Evolutionary conservation across 1,140 invertebrate species (phyloP), one percentile per base, ranked within the genome.

Genomic region (Trichomalopsis sarcophagae): DNA sequence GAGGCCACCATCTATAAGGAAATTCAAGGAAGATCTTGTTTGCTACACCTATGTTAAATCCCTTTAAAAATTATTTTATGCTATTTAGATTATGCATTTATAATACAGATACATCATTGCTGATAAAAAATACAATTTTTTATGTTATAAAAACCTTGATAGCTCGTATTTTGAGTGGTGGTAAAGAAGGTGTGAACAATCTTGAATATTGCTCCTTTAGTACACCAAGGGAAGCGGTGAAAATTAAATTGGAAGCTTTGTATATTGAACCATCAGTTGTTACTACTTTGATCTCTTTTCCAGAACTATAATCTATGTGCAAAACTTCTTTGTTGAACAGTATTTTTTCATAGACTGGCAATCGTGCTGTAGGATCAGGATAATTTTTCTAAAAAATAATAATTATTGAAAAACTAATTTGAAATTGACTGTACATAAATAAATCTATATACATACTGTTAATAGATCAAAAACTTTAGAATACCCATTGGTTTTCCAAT

Each of bases 11-110:
- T 36, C 93, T 93, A 69, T 93, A 89, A 2, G 94, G 89, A 87
- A 96, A 97, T 89, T 96, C 94, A 27, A 97, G 88, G 87, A 96
- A 97, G 78, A 98, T 95, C 91, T 96, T 96, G 87, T 95, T 93
- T 2, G 95, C 94, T 47, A 93, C 94, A 55, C 95, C 95, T 90
- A 95, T 94, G 21, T 91, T 94, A 36, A 96, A 88, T 87, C 92
- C 91, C 92, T 94, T 82, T 68, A 91, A 62, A 82, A 82, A 86
- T 68, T 36, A 73, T 80, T 2, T 69, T 50, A 82, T 23, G 73
- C 77, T 69, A 6, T 75, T 76, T 73, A 79, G 33, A 71, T 50
- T 75, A 71, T 50, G 78, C 50, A 68, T 27, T 27, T 27, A 27
- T 84, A 47, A 40, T 76, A 55, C 23, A 79, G 17, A 79, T 27